Conservation (phyloP, 1,140 invertebrate genomes). For the Hypsibius dujardini region DNA sequence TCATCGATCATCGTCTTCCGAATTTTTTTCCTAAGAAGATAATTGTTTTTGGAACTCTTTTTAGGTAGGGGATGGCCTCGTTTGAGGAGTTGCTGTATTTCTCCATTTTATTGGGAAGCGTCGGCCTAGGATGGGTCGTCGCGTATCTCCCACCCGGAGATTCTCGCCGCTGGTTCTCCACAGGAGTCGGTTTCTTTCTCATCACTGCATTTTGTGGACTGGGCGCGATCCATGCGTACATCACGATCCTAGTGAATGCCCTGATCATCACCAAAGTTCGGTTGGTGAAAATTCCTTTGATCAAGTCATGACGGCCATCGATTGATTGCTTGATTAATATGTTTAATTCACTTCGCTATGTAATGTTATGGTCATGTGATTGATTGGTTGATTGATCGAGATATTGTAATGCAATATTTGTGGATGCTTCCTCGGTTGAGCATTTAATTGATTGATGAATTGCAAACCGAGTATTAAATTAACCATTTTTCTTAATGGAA, state of each 20-base stretch:
- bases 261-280: constrained; percentile 43
- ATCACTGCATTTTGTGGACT: constrained; percentile 44
- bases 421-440: no score
- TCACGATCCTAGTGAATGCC: constrained; percentile 42
- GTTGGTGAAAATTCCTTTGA: constrained; percentile 32
- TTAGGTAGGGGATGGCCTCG: background rate
- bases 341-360: constrained; percentile 16
- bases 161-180: constrained; percentile 41
- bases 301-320: constrained; percentile 14
- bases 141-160: constrained; percentile 37
- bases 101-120: constrained; percentile 42
- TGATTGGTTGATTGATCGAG: constrained; percentile 18
- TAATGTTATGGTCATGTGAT: constrained; percentile 19
- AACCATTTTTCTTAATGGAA: background rate
- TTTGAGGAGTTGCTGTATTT: constrained; percentile 50
- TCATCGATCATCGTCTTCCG: no score
- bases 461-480: no score
- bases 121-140: constrained; percentile 45
- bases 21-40: no score
- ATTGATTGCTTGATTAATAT: constrained; percentile 17
- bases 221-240: constrained; percentile 44
- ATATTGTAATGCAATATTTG: no score
- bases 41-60: no score
- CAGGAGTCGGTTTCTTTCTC: constrained; percentile 42
- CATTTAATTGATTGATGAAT: no score